phyloP scores from a whole-genome alignment of 2,113 vertebrate genomes.

The Monopterus albus region DNA sequence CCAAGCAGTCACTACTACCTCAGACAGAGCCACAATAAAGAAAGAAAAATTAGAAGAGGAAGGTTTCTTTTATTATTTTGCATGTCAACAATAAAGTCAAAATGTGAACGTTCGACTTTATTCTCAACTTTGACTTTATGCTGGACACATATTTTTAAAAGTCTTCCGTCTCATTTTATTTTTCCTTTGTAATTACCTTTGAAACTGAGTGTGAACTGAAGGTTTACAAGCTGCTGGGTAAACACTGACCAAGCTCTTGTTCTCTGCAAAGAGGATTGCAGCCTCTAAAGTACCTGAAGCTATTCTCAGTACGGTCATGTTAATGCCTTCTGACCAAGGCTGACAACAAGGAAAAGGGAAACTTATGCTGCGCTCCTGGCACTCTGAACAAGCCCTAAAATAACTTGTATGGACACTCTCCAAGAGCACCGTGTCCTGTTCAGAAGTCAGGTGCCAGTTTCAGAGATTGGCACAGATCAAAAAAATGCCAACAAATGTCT shows the following conservation, averaged over 20 bases:
- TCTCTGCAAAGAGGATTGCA: constrained; percentile 69
- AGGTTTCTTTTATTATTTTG: too few species aligned
- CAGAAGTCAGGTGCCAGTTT: constrained; percentile 52
- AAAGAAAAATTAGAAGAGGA: too few species aligned
- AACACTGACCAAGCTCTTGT: constrained; percentile 59
- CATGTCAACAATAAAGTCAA: too few species aligned
- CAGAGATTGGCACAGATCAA: constrained; percentile 52
- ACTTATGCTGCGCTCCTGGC: constrained; percentile 47
- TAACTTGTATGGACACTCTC: constrained; percentile 59
- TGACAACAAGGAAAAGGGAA: constrained; percentile 57
- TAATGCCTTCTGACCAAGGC: constrained; percentile 68
- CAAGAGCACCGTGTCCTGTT: constrained; percentile 43
- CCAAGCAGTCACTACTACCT: background rate
- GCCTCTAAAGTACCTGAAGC: constrained; percentile 67
- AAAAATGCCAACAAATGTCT: constrained; percentile 48
- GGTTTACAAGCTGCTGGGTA: constrained; percentile 63
- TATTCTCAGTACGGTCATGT: constrained; percentile 67
- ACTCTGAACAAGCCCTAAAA: constrained; percentile 57
- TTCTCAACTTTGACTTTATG: too few species aligned
- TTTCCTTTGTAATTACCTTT: too few species aligned
- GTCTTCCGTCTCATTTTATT: too few species aligned
- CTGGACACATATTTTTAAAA: too few species aligned
- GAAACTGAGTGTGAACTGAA: too few species aligned
- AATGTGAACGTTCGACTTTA: too few species aligned
- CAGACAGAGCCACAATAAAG: too few species aligned